These are phyloP conservation scores for Sthenelais limicola DNA, from an alignment of 2,888 invertebrate species.

Conservation along the genomic window DNA sequence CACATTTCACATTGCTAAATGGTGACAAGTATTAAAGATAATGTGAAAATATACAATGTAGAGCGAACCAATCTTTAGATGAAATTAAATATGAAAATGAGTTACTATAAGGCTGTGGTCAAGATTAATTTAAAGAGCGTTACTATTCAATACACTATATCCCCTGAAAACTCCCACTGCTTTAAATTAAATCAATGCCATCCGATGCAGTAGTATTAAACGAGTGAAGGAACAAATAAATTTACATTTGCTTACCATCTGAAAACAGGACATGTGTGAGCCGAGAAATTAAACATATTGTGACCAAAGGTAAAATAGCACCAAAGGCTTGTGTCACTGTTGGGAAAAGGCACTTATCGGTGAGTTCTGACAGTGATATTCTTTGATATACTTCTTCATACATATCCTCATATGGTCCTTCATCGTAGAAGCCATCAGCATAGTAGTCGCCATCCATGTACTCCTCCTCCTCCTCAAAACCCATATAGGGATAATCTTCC, in stretches of 20 bases:
- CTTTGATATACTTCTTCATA: conserved; percentile 38
- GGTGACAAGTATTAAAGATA: no score
- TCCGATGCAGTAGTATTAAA: no score
- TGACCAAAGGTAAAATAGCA: conserved; percentile 60
- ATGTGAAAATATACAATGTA: no score
- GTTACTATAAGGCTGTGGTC: no score
- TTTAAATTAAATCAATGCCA: no score
- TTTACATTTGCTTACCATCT: conserved; percentile 53
- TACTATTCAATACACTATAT: no score
- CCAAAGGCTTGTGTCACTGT: conserved; percentile 63
- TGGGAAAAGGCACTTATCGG: conserved; percentile 61
- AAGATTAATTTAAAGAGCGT: no score
- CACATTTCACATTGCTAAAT: no score
- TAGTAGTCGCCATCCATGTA: background rate
- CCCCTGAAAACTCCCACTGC: no score
- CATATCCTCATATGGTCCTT: conserved; percentile 3
- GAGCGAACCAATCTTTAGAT: no score
- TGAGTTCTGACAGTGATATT: conserved; percentile 44
- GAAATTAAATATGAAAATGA: no score
- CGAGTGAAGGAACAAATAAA: no score
- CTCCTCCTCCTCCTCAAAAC: conserved; percentile 6
- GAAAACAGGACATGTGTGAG: conserved; percentile 55
- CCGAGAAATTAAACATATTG: conserved; percentile 63
- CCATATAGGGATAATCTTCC: background rate
- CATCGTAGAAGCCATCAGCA: background rate